These are phyloP conservation scores for Sigmodon hispidus DNA, from an alignment of 2,113 vertebrate genomes.

Conservation along the genomic window DNA sequence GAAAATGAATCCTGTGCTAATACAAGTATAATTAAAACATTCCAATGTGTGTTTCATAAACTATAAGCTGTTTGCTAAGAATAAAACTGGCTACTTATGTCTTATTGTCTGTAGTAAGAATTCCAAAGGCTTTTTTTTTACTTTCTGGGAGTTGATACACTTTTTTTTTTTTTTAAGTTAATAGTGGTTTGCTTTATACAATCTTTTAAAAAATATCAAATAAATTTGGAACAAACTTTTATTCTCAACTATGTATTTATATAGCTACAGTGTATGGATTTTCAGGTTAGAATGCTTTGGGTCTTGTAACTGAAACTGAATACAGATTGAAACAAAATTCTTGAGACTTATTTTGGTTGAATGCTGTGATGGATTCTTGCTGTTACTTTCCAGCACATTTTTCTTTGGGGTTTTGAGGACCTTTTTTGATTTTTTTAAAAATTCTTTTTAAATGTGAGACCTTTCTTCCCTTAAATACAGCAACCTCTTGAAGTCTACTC, in stretches of 20 bases:
- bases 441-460: constrained; percentile 46
- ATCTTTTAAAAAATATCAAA: not conserved
- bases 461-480: constrained; percentile 36
- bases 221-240: constrained; percentile 18
- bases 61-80: constrained; percentile 32
- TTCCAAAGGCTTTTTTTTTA: constrained; percentile 60
- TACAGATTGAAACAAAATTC: constrained; percentile 24
- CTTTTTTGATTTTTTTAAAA: not conserved
- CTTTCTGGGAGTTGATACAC: constrained; percentile 2
- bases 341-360: constrained; percentile 40
- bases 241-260: constrained; percentile 46
- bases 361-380: not conserved
- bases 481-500: not conserved
- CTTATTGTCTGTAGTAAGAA: constrained; percentile 40
- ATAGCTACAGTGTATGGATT: constrained; percentile 26
- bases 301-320: constrained; percentile 33
- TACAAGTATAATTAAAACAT: constrained; percentile 26
- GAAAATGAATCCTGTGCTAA: not conserved
- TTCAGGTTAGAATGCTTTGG: constrained; percentile 24
- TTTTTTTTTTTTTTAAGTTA: constrained; percentile 61
- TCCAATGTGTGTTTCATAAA: constrained; percentile 44
- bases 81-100: not conserved
- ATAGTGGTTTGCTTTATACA: constrained; percentile 29
- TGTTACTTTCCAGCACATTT: not conserved
- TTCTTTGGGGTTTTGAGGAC: constrained; percentile 19